Base-by-base conservation (phyloP, 2,797 vertebrate species). In the Cygnus olor region DNA sequence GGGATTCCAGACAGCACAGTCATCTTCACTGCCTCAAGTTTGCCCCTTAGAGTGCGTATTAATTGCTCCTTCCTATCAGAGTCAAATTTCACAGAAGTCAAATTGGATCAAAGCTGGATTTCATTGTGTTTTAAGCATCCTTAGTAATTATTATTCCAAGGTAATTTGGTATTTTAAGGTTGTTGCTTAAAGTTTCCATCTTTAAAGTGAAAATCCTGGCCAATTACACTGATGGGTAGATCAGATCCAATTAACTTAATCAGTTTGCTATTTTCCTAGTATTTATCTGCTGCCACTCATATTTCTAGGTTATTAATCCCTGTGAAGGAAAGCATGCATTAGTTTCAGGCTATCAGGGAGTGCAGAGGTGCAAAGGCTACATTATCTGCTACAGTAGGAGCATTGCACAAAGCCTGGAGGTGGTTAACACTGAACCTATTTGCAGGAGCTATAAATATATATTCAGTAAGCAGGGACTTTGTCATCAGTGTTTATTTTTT, bases 81-180 rank as follows among this genome's bases (percentile, higher is more conserved):
- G 34, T 34, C 34, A 54, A 84, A 86, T 51, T 92, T 80, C 78
- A 89, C 61, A 64, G 71, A 34, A 85, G 63, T 85, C 42, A 94
- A 79, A 90, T 94, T 2, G 0, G 77, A 95, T 92, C 89, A 96
- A 96, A 96, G 65, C 9, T 57, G 49, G 54, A 88, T 93, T 90
- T 94, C 69, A 74, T 69, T 92, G 56, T 65, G 40, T 84, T 96
- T 95, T 83, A 94, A 85, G 32, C 73, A 56, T 94, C 86, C 61
- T 72, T 60, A 60, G 32, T 68, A 95, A 95, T 94, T 93, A 88
- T 87, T 94, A 79, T 93, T 73, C 85, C 34, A 66, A 84, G 40
- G 34, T 82, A 94, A 90, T 91, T 90, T 93, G 14, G 27, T 65
- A 38, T 94, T 96, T 85, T 83, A 93, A 90, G 73, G 51, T 84